A percentile compares a stretch with the other conserved stretches of the same genome.
These are phyloP conservation scores for Heteropelma amictum DNA, from an alignment of 2,888 invertebrate genomes.

Conservation along the genomic window DNA sequence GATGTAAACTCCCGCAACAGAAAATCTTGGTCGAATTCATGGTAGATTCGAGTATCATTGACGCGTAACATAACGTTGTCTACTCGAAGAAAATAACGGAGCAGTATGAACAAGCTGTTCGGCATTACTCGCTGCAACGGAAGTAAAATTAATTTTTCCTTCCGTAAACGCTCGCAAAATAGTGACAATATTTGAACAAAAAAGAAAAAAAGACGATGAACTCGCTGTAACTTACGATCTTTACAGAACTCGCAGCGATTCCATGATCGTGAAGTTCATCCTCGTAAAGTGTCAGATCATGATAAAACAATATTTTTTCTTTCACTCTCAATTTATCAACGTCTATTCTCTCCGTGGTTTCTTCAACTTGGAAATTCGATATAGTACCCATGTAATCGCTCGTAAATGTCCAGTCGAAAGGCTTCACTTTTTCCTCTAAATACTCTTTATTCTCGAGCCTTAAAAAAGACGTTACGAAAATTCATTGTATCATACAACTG, in stretches of 20 bases:
- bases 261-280: conserved; percentile 99
- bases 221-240: conserved; percentile 87
- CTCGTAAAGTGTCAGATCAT: conserved; percentile 96
- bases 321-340: conserved; percentile 91
- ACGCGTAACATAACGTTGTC: conserved; percentile 94
- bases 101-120: conserved; percentile 91
- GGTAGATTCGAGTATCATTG: conserved; percentile 93
- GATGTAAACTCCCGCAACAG: conserved; percentile 90
- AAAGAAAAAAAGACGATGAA: not conserved
- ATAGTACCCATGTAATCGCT: conserved; percentile 93
- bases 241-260: conserved; percentile 91
- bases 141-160: no score
- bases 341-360: conserved; percentile 89
- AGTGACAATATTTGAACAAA: conserved; percentile 56
- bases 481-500: no score
- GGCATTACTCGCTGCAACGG: conserved; percentile 94
- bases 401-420: conserved; percentile 99
- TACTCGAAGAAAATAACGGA: conserved; percentile 95
- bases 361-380: conserved; percentile 81
- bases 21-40: conserved; percentile 87
- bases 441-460: conserved; percentile 83
- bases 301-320: conserved; percentile 96
- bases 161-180: no score
- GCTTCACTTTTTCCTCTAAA: conserved; percentile 87
- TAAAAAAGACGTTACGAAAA: no score